A percentile compares a stretch with the other conserved stretches of the same genome.
These are phyloP conservation scores for Sarcophaga rosellei DNA, from an alignment of 2,888 invertebrate species.

Conservation along the genomic window DNA sequence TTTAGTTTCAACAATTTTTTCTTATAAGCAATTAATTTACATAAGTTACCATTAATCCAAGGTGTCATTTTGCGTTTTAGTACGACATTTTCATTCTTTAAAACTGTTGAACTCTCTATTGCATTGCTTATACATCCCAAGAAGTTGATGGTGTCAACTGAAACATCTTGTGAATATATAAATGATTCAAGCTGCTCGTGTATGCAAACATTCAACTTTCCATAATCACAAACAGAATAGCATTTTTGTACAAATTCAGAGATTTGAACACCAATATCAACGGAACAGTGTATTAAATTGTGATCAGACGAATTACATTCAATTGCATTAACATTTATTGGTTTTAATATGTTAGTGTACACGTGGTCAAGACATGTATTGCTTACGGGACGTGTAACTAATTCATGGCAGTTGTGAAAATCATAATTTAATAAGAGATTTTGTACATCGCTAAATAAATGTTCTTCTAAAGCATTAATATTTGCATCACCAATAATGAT, in stretches of 20 bases:
- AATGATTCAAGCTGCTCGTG: neutral
- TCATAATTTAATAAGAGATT: neutral
- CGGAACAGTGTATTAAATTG: conserved; percentile 7
- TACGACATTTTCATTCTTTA: neutral
- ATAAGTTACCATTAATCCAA: conserved; percentile 15
- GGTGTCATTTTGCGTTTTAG: neutral
- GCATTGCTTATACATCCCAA: neutral
- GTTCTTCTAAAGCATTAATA: neutral
- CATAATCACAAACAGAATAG: conserved; percentile 1
- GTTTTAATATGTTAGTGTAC: neutral
- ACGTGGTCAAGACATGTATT: conserved; percentile 13
- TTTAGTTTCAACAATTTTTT: conserved; percentile 22
- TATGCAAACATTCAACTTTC: neutral
- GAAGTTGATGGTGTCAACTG: neutral
- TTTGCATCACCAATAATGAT: neutral
- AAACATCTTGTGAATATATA: neutral
- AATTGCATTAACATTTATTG: neutral
- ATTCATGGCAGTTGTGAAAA: neutral
- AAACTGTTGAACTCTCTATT: neutral
- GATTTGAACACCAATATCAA: neutral
- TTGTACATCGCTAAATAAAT: neutral
- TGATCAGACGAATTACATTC: neutral
- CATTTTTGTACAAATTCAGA: neutral
- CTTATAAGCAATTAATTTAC: conserved; percentile 7
- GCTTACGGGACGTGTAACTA: conserved; percentile 22